phyloP scores from a whole-genome alignment of 2,797 vertebrate species.

The Pangasius mekongensis region DNA sequence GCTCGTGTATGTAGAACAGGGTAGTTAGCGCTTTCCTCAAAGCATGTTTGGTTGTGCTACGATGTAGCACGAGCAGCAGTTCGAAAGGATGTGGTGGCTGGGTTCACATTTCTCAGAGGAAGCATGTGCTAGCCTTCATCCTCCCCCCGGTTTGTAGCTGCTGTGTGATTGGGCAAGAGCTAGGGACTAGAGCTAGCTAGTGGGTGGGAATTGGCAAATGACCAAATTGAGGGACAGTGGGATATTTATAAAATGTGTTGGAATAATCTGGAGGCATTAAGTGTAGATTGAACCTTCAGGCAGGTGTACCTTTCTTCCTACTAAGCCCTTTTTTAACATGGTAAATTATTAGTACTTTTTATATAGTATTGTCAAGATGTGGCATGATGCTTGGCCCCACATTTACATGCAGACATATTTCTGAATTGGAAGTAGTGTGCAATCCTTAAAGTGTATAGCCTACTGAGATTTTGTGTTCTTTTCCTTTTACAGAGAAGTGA shows the following conservation, averaged over 20 bases:
- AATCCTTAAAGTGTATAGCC: not conserved
- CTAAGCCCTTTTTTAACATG: not conserved
- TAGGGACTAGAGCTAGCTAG: not conserved
- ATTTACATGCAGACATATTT: not conserved
- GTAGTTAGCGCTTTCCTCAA: not conserved
- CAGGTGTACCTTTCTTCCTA: not conserved
- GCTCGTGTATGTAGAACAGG: not conserved
- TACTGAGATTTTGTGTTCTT: not conserved
- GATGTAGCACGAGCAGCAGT: not conserved
- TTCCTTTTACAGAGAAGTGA: slow-evolving; percentile 87
- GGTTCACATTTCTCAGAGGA: not conserved
- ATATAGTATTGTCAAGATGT: not conserved
- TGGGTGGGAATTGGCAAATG: not conserved
- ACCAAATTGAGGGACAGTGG: not conserved
- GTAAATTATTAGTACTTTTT: not conserved
- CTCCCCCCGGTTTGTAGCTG: not conserved
- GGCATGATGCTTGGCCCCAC: not conserved
- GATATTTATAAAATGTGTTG: not conserved
- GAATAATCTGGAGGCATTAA: not conserved
- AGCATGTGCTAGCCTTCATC: not conserved
- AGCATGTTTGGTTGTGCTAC: not conserved
- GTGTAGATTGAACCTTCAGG: not conserved
- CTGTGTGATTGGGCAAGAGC: not conserved
- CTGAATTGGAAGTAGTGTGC: not conserved
- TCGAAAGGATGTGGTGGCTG: not conserved